A percentile compares a stretch with the other conserved stretches of the same genome.
phyloP scores from a whole-genome alignment of 1,140 invertebrate species.

The Musca domestica region DNA sequence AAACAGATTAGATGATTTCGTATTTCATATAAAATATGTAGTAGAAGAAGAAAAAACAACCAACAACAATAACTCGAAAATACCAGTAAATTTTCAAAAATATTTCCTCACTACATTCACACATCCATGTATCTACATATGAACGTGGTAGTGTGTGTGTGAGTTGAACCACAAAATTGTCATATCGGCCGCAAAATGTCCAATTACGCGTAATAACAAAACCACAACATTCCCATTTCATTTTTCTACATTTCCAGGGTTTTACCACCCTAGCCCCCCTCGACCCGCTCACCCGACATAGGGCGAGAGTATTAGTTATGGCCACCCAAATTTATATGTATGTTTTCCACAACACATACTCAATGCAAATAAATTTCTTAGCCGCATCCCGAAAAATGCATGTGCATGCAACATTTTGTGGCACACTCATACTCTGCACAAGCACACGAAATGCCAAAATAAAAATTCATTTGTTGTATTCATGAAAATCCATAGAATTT shows the following conservation, averaged over 20 bases:
- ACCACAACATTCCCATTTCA: slow-evolving; percentile 6
- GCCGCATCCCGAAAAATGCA: too few species aligned
- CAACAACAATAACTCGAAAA: not conserved
- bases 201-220: slow-evolving; percentile 22
- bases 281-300: too few species aligned
- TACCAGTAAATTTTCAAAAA: not conserved
- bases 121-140: slow-evolving; percentile 27
- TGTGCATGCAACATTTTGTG: too few species aligned
- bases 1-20: not conserved
- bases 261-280: too few species aligned
- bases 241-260: slow-evolving; percentile 1
- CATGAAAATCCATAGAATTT: too few species aligned
- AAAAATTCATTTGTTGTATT: too few species aligned
- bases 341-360: too few species aligned
- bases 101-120: not conserved
- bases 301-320: too few species aligned
- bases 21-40: not conserved
- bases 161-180: slow-evolving; percentile 19
- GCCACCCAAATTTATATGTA: too few species aligned
- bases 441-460: too few species aligned
- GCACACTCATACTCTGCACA: too few species aligned
- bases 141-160: not conserved
- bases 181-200: slow-evolving; percentile 19
- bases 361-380: too few species aligned
- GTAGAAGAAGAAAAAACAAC: not conserved